Base-by-base conservation (phyloP, 2,797 vertebrate genomes). In the Australoheros facetus region DNA sequence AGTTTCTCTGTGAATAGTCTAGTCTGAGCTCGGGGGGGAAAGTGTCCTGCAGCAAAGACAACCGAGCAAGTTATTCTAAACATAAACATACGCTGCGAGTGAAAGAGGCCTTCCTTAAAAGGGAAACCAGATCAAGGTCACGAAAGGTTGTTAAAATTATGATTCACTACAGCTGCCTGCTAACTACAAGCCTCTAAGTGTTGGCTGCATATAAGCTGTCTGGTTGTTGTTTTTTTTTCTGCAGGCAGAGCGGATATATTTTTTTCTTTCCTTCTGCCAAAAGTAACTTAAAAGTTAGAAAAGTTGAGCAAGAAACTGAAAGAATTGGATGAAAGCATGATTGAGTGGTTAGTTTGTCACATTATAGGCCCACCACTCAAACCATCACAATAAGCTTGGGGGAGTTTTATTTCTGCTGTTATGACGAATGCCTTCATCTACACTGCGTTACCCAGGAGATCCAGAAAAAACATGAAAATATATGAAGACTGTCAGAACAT, bases 371-470 rank as follows among this genome's bases (percentile, higher is more conserved):
- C 4, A 53, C 76, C 54, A 71, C 85, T 87, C 81, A 83, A 85
- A 71, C 75, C 75, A 42, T 82, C 71, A 83, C 84, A 84, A 74
- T 78, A 77, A 85, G 80, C 84, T 77, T 73, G 59, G n/a, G 80
- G 79, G 79, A 77, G 55, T 75, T 88, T 78, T 91, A 83, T 89
- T 86, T 83, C 81, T 88, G 73, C 73, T n/a, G n/a, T 53, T 71
- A n/a, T 91, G 90, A 93, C 88, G 77, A 84, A 91, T 92, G 86
- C 7, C 60, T 64, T 78, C 79, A 37, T 83, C 53, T 57, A 23
- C 48, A 28, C 79, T 59, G 71, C 70, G 21, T 78, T 78, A 64
- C 89, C 60, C 71, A 56, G 19, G 23, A 39, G 62, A 75, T 71
- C 74, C 45, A 79, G 60, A 80, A 80, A 73, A 81, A 66, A 2